Evolutionary conservation across 2,888 invertebrate genomes (phyloP), one percentile per base, ranked within the genome.

Genomic region (Melieria omissa): DNA sequence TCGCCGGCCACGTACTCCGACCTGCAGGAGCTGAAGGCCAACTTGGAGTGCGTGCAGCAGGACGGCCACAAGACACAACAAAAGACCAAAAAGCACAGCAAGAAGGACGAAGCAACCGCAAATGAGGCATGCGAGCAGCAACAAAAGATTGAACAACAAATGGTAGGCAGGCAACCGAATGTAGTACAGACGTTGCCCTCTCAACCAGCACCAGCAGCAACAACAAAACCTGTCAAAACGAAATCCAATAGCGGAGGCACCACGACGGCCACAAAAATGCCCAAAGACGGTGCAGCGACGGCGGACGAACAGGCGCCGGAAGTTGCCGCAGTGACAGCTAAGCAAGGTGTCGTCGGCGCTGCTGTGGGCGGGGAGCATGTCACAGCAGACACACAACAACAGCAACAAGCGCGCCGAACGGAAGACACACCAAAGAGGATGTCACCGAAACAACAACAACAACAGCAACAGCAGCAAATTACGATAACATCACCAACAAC

Each of bases 1-100:
- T 83, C 84, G 5, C 84, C 83, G 1, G 81, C 84, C 4, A 84
- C 84, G 1, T 84, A 83, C 74, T 81, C 84, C 0, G 84, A 84
- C 69, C 72, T 84, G 57, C 83, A 84, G 47, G 84, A 84, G 73
- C 68, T 84, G 5, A 83, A 82, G 58, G 81, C 80, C 5, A 84
- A 83, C 52, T 79, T 84, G 80, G 80, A 82, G 61, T 78, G 81
- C 4, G 76, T 81, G 1, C 79, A 76, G 65, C 80, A 81, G 55
- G 83, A 82, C 55, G 82, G 82, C n/a, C n/a, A n/a, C 8, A 83
- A 82, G 62, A 80, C 79, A 1, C 76, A 79, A 12, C 42, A 41
- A 55, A 55, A 29, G 72, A 65, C 55, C 72, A 57, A 72, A 75
- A 63, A 79, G 42, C 78, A 81, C 70, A 77, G 77, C 57, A 82